Conservation (phyloP, 2,888 invertebrate genomes). For the Drosophila tanythrix region DNA sequence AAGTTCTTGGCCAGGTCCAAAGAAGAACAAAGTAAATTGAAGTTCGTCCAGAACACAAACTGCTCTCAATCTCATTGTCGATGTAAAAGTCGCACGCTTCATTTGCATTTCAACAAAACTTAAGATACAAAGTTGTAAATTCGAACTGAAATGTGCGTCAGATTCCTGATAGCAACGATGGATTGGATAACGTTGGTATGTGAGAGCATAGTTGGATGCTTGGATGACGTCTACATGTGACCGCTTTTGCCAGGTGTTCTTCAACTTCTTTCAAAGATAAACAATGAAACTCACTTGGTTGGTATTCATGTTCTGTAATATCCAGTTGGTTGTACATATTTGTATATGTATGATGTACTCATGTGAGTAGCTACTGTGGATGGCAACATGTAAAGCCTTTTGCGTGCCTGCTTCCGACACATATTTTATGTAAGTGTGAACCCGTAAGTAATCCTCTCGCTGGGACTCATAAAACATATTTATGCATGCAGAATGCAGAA, state of each 20-base stretch:
- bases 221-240: neutral
- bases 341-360: neutral
- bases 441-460: conserved; percentile 38
- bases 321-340: neutral
- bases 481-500: conserved; percentile 33
- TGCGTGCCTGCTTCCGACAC: conserved; percentile 17
- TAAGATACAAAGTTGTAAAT: conserved; percentile 4
- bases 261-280: neutral
- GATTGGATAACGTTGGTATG: neutral
- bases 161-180: neutral
- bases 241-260: neutral
- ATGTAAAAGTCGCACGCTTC: neutral
- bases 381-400: conserved; percentile 52
- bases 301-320: conserved; percentile 6
- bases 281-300: conserved; percentile 7
- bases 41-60: conserved; percentile 16
- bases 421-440: conserved; percentile 43
- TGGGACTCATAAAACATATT: conserved; percentile 50
- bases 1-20: conserved; percentile 15
- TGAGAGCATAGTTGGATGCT: too few relatives aligned
- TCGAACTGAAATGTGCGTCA: neutral
- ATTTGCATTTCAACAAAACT: conserved; percentile 26
- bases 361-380: neutral
- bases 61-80: conserved; percentile 4
- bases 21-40: conserved; percentile 5